Evolutionary conservation across 2,797 vertebrate species (phyloP), one percentile per base, ranked within the genome.

Genomic region (Chrysocyon brachyurus): DNA sequence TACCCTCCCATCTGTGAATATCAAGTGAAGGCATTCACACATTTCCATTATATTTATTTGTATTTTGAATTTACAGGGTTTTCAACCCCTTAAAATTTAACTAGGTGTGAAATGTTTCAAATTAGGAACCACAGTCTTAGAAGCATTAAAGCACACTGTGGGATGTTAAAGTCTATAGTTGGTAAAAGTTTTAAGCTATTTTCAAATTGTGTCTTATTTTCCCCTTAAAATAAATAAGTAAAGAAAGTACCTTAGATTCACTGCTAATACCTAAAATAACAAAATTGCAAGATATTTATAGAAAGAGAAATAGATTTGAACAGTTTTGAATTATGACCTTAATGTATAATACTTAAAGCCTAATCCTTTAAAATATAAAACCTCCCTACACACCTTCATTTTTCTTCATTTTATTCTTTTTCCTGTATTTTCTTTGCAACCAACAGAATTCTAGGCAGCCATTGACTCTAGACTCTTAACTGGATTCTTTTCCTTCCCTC

Each of bases 21-120:
- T 82, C 57, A 79, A 95, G 70, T 54, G 3, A 33, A 92, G 22
- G 15, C 40, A 70, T 81, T 85, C 19, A 86, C 64, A 90, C 6
- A 68, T 94, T 97, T 81, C 21, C 33, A 61, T 95, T 91, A 57
- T 88, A 88, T 92, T 85, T 95, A 90, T 95, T 94, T 95, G 15
- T 91, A 66, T 96, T 95, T 97, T 89, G 87, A 94, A 59, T 88
- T 96, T 90, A 84, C 33, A 85, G 33, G 11, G 26, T 81, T 83
- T 95, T 90, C 31, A 79, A 87, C 77, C 54, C 64, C 81, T 95
- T 94, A 92, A 94, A 86, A 85, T 86, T 77, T 92, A 95, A 87
- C 46, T 66, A 90, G 90, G 56, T 88, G 61, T 93, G 75, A 96
- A 95, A 63, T 84, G 12, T 78, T 96, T 95, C 54, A 90, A 89